Conservation (phyloP, 2,113 vertebrate genomes). For the Dicaeum eximium region DNA sequence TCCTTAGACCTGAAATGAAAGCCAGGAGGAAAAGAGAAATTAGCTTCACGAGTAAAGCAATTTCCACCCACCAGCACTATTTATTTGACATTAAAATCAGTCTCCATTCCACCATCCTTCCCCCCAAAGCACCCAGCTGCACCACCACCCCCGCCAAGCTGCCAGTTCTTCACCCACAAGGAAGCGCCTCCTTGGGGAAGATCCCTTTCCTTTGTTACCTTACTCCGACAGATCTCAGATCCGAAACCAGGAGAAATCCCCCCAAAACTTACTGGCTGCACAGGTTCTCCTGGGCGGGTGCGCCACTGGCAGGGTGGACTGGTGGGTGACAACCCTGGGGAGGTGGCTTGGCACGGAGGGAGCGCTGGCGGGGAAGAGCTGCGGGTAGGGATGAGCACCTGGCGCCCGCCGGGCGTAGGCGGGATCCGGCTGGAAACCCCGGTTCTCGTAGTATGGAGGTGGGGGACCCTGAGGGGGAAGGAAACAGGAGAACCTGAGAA, state of each 20-base stretch:
- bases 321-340: conserved; percentile 16
- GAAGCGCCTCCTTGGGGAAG: neutral
- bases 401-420: neutral
- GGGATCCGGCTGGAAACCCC: conserved; percentile 69
- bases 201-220: neutral
- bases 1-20: conserved; percentile 56
- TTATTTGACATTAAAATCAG: neutral
- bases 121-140: neutral
- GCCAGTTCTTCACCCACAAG: neutral
- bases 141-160: neutral
- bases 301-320: neutral
- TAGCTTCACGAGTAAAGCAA: neutral
- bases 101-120: neutral
- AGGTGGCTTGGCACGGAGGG: conserved; percentile 56
- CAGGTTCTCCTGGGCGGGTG: neutral
- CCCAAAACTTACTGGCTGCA: conserved; percentile 58
- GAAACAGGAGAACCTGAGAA: neutral
- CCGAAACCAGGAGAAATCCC: neutral
- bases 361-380: neutral
- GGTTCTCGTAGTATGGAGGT: conserved; percentile 70
- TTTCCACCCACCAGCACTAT: neutral
- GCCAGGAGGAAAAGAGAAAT: neutral
- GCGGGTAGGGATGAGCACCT: neutral
- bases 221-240: fast-evolving
- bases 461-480: conserved; percentile 17